These are phyloP conservation scores for Steinernema scapterisci DNA, from an alignment of 2,888 invertebrate genomes.

Conservation along the genomic window DNA sequence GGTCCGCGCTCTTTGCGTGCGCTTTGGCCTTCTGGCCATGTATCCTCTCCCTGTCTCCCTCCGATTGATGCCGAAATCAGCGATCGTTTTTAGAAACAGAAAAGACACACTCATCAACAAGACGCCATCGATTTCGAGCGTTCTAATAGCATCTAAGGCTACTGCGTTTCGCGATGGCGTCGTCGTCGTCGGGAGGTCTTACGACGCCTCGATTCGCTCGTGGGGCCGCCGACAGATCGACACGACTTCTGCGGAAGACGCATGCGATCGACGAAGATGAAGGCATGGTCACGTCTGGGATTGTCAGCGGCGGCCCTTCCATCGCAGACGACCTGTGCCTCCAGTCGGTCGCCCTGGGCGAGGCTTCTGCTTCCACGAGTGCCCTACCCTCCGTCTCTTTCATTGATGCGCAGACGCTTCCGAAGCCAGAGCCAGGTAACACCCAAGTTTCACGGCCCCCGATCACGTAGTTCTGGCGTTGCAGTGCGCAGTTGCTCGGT, in stretches of 20 bases:
- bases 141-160: not conserved
- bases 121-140: not conserved
- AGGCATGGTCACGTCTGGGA: not conserved
- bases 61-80: too few species aligned
- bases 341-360: conserved; percentile 4
- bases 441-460: too few species aligned
- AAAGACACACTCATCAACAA: not conserved
- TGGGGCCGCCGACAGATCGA: conserved; percentile 31
- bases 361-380: not conserved
- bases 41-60: too few species aligned
- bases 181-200: conserved; percentile 32
- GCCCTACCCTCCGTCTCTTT: not conserved
- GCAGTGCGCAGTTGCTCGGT: conserved; percentile 13
- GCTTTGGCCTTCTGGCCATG: too few species aligned
- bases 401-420: not conserved
- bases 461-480: not conserved
- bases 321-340: conserved; percentile 4
- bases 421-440: conserved; percentile 21
- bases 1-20: too few species aligned
- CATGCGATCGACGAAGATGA: conserved; percentile 28
- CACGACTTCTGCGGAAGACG: conserved; percentile 30
- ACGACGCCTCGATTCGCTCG: conserved; percentile 23
- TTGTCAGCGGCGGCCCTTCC: not conserved
- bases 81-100: too few species aligned
- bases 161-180: conserved; percentile 28